A percentile compares a stretch with the other conserved stretches of the same genome.
Conservation (phyloP, 2,113 vertebrate species). For the Hydropotes inermis region DNA sequence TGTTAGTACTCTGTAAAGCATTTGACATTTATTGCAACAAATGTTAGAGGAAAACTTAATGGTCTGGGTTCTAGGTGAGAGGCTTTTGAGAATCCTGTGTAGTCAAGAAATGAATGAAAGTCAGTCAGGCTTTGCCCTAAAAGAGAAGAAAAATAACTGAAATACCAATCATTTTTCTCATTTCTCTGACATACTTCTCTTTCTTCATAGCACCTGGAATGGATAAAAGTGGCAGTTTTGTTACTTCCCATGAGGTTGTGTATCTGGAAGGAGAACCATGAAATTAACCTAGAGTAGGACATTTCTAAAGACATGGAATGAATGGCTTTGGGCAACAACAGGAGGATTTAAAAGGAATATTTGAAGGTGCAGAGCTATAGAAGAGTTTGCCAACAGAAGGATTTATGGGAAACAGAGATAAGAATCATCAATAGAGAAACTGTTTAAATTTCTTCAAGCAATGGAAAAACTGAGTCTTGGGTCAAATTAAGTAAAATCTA, state of each 20-base stretch:
- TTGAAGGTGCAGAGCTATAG: not conserved
- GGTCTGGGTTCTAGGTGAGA: not conserved
- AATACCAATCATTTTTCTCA: not conserved
- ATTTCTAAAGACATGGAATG: slow-evolving; percentile 39
- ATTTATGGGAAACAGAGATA: not conserved
- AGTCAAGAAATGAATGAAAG: not conserved
- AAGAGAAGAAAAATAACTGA: slow-evolving; percentile 11
- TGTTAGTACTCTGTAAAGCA: not conserved
- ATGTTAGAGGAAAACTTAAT: not conserved
- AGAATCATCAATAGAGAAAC: slow-evolving; percentile 21
- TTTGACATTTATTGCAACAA: not conserved
- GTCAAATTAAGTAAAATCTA: slow-evolving; percentile 37
- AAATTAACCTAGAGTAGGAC: slow-evolving; percentile 18
- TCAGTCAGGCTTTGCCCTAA: not conserved
- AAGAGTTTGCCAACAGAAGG: slow-evolving; percentile 4
- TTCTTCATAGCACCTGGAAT: slow-evolving; percentile 55
- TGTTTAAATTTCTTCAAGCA: slow-evolving; percentile 8
- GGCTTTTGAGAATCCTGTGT: not conserved
- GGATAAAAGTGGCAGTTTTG: slow-evolving; percentile 34
- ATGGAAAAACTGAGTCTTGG: slow-evolving; percentile 17
- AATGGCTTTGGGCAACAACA: slow-evolving; percentile 16
- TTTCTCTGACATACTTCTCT: slow-evolving; percentile 59
- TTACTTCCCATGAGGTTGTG: slow-evolving; percentile 50
- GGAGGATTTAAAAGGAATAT: slow-evolving; percentile 8
- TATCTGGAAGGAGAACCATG: slow-evolving; percentile 50